Evolutionary conservation across 2,113 vertebrate genomes (phyloP), one percentile per base, ranked within the genome.

Genomic region (Aplodontia rufa): DNA sequence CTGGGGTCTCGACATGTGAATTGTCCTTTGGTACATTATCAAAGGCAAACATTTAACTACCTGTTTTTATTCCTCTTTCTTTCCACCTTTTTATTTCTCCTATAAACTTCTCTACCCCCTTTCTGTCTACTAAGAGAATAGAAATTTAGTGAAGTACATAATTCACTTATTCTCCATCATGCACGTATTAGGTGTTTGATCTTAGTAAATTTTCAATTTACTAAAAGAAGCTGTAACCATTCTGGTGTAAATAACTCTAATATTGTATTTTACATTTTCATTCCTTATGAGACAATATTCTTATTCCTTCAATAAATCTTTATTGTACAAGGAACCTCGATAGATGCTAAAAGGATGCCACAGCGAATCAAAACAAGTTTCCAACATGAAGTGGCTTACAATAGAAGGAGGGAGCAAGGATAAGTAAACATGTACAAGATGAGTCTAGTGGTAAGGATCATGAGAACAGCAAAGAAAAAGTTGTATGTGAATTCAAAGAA

Each of bases 181-280:
- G 47, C 7, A 75, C 81, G 16, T 71, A 80, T n/a, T 83, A 89
- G n/a, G 20, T 64, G 2, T 78, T 87, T 24, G 28, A 49, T 68
- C 37, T n/a, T 80, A 87, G 45, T 55, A 82, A 74, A 75, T 93
- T 97, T 93, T 55, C 13, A 72, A 35, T 75, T 60, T 13, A 40
- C 85, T 55, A 69, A 72, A 30, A 53, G 69, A 72, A 51, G 42
- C 8, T 47, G 1, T 58, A 89, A 68, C 78, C 19, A 37, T 84
- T 94, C 32, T 94, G 32, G 24, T 68, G 92, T 62, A 87, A 94
- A 55, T 72, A 42, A 51, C 91, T 85, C 78, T 85, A 84, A 95
- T 74, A 79, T 81, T 28, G 3, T 32, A 80, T 64, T 93, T 89
- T 40, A 87, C 10, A 49, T 30, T 91, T 87, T 93, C 17, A 74